Evolutionary conservation across 2,888 invertebrate genomes (phyloP).

Genomic region (Mythimna albipuncta): DNA sequence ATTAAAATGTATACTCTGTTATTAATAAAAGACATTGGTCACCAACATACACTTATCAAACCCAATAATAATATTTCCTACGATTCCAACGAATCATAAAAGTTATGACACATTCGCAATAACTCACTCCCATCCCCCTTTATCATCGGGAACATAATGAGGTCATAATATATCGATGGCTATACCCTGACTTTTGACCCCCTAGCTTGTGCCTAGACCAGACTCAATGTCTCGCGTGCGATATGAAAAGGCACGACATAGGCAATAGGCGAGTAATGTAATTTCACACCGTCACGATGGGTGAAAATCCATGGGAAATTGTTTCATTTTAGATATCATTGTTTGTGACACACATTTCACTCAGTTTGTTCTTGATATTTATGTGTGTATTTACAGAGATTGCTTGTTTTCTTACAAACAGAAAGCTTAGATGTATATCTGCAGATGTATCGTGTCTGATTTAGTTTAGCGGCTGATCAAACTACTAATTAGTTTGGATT

Average conservation of each 20-base stretch:
- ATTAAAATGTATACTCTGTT: too few species aligned
- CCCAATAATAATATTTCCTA: not conserved
- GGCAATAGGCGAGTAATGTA: slow-evolving; percentile 57
- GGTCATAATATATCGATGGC: slow-evolving; percentile 41
- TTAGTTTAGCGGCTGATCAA: not conserved
- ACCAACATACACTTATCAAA: not conserved
- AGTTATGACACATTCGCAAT: slow-evolving; percentile 13
- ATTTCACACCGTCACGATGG: slow-evolving; percentile 65
- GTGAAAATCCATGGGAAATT: slow-evolving; percentile 66
- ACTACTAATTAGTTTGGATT: not conserved
- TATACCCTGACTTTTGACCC: slow-evolving; percentile 61
- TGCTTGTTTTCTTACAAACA: slow-evolving; percentile 13
- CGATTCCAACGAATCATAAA: not conserved
- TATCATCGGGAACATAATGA: slow-evolving; percentile 34
- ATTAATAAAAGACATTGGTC: not conserved
- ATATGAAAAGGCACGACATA: slow-evolving; percentile 62
- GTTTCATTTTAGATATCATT: slow-evolving; percentile 59
- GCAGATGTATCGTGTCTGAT: not conserved
- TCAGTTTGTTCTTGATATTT: slow-evolving; percentile 45
- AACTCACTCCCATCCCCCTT: slow-evolving; percentile 7
- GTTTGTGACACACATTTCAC: slow-evolving; percentile 58
- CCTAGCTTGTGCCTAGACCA: slow-evolving; percentile 62
- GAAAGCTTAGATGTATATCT: slow-evolving; percentile 1
- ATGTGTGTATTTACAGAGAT: slow-evolving; percentile 32
- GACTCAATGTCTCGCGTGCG: slow-evolving; percentile 63